Evolutionary conservation across 2,888 invertebrate genomes (phyloP).

Genomic region (Corbicula japonica): DNA sequence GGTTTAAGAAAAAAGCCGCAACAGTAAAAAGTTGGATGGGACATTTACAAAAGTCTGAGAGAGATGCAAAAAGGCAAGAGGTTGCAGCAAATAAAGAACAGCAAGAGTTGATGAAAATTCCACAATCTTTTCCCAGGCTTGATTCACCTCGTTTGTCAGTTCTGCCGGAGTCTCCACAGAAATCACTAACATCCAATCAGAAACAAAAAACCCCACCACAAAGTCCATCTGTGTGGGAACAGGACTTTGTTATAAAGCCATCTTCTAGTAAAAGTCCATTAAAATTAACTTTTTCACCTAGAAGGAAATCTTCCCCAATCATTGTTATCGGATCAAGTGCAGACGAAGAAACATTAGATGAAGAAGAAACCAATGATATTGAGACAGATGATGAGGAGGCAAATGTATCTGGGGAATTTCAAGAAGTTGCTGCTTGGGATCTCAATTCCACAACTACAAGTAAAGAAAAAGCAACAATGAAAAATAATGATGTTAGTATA

Average conservation of each 20-base stretch:
- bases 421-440: constrained; percentile 54
- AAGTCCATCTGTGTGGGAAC: constrained; percentile 53
- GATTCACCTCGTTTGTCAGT: too few species aligned
- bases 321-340: constrained; percentile 34
- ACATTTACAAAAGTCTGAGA: constrained; percentile 34
- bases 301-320: constrained; percentile 50
- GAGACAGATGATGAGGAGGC: constrained; percentile 55
- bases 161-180: too few species aligned
- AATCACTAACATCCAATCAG: constrained; percentile 22
- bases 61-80: constrained; percentile 45
- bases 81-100: constrained; percentile 10
- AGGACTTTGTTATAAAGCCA: constrained; percentile 62
- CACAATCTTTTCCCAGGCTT: too few species aligned
- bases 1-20: constrained; percentile 37
- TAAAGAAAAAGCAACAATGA: constrained; percentile 2
- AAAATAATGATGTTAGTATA: not conserved
- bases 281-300: constrained; percentile 63
- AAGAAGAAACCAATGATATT: constrained; percentile 55
- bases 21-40: constrained; percentile 50
- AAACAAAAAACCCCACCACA: constrained; percentile 21
- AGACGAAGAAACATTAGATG: constrained; percentile 34
- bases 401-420: constrained; percentile 43
- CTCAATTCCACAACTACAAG: not conserved
- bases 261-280: constrained; percentile 51
- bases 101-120: not conserved